Base-by-base conservation (phyloP, 2,888 invertebrate species). In the Tetramorium bicarinatum region DNA sequence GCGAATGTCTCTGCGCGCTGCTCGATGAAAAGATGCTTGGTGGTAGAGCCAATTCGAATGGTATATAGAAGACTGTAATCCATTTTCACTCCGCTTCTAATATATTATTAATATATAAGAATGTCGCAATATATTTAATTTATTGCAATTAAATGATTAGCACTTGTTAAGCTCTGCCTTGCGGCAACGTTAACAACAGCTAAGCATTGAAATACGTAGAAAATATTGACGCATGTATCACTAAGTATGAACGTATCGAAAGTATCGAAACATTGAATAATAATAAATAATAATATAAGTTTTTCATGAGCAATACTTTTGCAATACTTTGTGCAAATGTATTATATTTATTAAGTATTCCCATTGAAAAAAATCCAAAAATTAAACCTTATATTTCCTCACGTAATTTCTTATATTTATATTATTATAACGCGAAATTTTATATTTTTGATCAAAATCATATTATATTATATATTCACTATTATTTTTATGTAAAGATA, bases 21-120 rank as follows among this genome's bases (percentile, higher is more conserved):
- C 77, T 69, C 25, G 41, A 77, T 47, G 74, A 54, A 80, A 59
- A 59, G 79, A 72, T 47, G n/a, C 25, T 44, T 44, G n/a, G 56
- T 56, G 9, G 21, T 47, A 71, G 34, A 77, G 9, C 7, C 29
- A 67, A 41, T 4, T 71, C 21, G 15, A 62, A 75, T 7, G 11
- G 25, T 72, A 34, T 74, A 34, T 34, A 59, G 56, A 80, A 47
- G 59, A 80, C 79, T 80, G 79, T 80, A n/a, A 18, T 47, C 25
- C 8, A 74, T 38, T 80, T 52, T 54, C 34, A 69, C 29, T 38
- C 9, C 21, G 41, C 15, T 11, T 54, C 2, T 54, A 54, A 54
- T 54, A 21, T 54, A 54, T 54, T 54, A 54, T 54, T 67, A 67
- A 52, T 67, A 9, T 66, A 41, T 77, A 54, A 54, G 54, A 69